These are phyloP conservation scores for Steinernema feltiae DNA, from an alignment of 1,140 invertebrate genomes.

Conservation along the genomic window DNA sequence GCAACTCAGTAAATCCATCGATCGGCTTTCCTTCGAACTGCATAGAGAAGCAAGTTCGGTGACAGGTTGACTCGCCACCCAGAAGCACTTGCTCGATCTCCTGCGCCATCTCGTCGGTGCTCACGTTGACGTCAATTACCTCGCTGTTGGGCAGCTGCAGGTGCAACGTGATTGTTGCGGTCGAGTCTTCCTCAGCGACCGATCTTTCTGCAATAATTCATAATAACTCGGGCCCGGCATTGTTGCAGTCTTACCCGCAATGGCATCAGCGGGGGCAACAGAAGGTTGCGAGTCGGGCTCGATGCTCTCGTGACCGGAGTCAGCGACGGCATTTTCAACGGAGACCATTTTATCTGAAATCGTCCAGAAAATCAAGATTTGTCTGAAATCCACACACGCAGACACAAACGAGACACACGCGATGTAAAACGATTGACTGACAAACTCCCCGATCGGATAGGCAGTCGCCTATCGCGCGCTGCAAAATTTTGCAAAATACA, in stretches of 20 bases:
- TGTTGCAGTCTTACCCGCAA: background rate
- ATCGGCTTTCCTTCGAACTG: slow-evolving; percentile 85
- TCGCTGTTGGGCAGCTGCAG: background rate
- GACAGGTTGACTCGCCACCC: slow-evolving; percentile 95
- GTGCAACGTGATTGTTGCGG: background rate
- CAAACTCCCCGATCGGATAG: too few species aligned
- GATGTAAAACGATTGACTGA: too few species aligned
- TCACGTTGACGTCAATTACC: slow-evolving; percentile 66
- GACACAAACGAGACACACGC: too few species aligned
- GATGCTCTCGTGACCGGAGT: background rate
- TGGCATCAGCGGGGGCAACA: background rate
- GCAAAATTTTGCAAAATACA: too few species aligned
- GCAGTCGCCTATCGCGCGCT: too few species aligned
- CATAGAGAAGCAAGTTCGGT: slow-evolving; percentile 91
- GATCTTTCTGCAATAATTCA: background rate
- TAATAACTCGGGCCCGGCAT: background rate
- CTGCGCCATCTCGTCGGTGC: slow-evolving; percentile 93
- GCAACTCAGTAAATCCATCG: slow-evolving; percentile 94
- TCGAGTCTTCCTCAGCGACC: background rate
- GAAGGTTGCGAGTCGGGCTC: background rate
- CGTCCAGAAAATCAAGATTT: background rate
- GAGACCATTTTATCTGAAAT: background rate
- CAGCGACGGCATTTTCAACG: background rate
- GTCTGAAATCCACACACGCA: too few species aligned
- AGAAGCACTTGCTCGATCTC: slow-evolving; percentile 95